A percentile compares a stretch with the other conserved stretches of the same genome.
These are phyloP conservation scores for Platorchestia sp. DNA, from an alignment of 1,140 invertebrate species.

Conservation along the genomic window DNA sequence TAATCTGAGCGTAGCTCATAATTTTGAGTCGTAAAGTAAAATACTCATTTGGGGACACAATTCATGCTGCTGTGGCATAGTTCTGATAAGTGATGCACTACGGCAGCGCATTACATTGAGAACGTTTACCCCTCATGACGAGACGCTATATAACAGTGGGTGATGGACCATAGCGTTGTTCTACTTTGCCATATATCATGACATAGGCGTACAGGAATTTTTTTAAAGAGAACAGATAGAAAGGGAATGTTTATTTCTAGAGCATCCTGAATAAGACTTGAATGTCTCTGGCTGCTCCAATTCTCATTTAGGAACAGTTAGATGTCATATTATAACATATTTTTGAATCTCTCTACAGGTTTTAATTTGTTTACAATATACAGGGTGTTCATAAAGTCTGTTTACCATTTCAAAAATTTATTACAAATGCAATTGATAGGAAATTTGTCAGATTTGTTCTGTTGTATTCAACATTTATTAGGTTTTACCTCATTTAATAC, in stretches of 20 bases:
- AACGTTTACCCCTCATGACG: background rate
- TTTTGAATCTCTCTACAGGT: background rate
- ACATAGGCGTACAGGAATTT: background rate
- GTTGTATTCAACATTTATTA: too few relatives aligned
- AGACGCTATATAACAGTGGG: background rate
- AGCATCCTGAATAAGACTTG: background rate
- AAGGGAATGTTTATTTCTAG: background rate
- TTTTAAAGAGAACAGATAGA: background rate
- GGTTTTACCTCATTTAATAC: too few relatives aligned
- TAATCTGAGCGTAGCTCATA: background rate
- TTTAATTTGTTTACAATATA: background rate
- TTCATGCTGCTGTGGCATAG: background rate
- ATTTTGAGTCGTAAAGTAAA: background rate
- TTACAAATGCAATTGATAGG: too few relatives aligned
- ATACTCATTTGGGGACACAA: background rate
- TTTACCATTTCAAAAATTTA: too few relatives aligned
- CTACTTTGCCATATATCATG: background rate
- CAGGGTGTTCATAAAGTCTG: too few relatives aligned
- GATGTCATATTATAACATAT: background rate
- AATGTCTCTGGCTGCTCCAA: background rate
- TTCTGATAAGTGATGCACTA: background rate
- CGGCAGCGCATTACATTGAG: background rate
- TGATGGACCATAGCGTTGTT: background rate
- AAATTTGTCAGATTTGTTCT: too few relatives aligned
- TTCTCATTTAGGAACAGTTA: background rate